phyloP scores from a whole-genome alignment of 2,113 vertebrate genomes.

The Mormyrus lacerda region DNA sequence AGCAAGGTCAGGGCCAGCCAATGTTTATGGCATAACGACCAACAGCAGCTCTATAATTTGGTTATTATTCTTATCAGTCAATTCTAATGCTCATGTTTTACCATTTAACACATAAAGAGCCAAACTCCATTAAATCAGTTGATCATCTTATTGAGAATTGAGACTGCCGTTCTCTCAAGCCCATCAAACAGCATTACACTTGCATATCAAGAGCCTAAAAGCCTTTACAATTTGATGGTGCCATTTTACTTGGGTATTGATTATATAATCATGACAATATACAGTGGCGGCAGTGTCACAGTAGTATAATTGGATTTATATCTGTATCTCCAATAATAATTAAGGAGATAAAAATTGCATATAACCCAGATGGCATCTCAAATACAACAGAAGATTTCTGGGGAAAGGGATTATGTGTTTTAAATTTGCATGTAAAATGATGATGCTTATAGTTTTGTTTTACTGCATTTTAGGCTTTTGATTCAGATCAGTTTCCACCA shows the following conservation, averaged over 20 bases:
- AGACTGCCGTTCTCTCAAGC: not conserved
- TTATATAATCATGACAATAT: not conserved
- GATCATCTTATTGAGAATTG: slow-evolving; percentile 26
- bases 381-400: not conserved
- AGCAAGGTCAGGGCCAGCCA: slow-evolving; percentile 34
- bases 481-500: not conserved
- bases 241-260: not conserved
- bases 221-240: not conserved
- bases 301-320: not conserved
- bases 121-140: slow-evolving; percentile 34
- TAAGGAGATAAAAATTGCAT: not conserved
- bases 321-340: not conserved
- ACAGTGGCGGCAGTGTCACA: not conserved
- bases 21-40: slow-evolving; percentile 58
- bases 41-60: slow-evolving; percentile 55
- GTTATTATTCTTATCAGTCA: slow-evolving; percentile 55
- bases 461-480: not conserved
- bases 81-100: slow-evolving; percentile 46
- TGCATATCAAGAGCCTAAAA: not conserved
- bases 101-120: slow-evolving; percentile 25
- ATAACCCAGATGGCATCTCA: not conserved
- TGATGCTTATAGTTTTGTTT: not conserved
- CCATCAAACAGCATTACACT: slow-evolving; percentile 14
- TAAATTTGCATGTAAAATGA: not conserved
- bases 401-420: not conserved